These are phyloP conservation scores for Coremacera marginata DNA, from an alignment of 2,888 invertebrate species.

Conservation along the genomic window DNA sequence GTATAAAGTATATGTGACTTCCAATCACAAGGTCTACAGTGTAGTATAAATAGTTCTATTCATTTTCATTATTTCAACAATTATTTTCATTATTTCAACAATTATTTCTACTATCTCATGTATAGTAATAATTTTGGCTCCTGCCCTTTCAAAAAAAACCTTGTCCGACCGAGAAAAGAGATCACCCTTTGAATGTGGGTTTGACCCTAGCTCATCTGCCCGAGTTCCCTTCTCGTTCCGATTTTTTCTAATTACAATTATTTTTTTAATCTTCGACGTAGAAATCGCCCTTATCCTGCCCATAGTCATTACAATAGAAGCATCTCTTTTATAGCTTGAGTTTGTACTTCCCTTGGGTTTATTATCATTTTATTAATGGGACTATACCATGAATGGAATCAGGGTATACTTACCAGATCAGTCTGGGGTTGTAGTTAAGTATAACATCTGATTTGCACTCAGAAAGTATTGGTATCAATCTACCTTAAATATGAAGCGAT, in stretches of 20 bases:
- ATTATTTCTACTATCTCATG: slow-evolving; percentile 51
- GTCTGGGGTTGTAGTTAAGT: no score
- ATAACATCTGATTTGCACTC: no score
- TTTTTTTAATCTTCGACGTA: slow-evolving; percentile 81
- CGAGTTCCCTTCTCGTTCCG: slow-evolving; percentile 73
- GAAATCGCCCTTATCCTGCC: slow-evolving; percentile 70
- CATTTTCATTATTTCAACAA: no score
- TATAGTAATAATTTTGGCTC: slow-evolving; percentile 71
- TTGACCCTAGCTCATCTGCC: slow-evolving; percentile 65
- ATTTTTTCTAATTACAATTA: slow-evolving; percentile 77
- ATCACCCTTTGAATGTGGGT: slow-evolving; percentile 76
- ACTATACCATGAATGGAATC: no score
- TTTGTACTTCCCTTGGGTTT: no score
- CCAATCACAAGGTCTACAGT: slow-evolving; percentile 76
- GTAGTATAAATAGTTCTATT: slow-evolving; percentile 72
- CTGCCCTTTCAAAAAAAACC: slow-evolving; percentile 74
- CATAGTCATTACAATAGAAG: no score
- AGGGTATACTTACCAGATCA: no score
- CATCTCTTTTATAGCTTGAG: no score
- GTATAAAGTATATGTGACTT: slow-evolving; percentile 72
- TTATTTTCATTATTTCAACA: no score
- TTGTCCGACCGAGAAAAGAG: slow-evolving; percentile 75
- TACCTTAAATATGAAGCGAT: no score
- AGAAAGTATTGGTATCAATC: no score
- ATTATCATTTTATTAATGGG: no score